Conservation (phyloP, 2,113 vertebrate genomes). For the Ctenomys sociabilis region DNA sequence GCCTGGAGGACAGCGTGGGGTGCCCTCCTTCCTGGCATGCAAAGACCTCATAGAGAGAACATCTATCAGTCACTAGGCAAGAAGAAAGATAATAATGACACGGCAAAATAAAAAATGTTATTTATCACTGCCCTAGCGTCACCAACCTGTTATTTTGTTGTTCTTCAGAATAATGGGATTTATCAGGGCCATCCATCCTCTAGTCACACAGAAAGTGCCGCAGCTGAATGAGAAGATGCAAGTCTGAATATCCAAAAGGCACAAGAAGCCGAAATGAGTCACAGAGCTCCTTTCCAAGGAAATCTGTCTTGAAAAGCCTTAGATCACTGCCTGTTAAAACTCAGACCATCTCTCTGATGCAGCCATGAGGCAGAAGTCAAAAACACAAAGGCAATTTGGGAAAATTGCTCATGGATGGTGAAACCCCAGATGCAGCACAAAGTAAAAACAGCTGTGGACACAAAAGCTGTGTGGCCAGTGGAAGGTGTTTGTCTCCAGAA, state of each 20-base stretch:
- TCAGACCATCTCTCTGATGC: too few relatives aligned
- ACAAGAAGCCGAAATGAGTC: constrained; percentile 33
- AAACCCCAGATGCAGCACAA: constrained; percentile 54
- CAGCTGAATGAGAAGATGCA: not conserved
- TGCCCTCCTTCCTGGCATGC: fast-evolving
- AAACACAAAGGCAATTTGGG: constrained; percentile 46
- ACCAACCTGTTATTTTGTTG: constrained; percentile 82
- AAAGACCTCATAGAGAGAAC: constrained; percentile 44
- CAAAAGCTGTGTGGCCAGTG: not conserved
- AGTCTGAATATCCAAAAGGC: constrained; percentile 29
- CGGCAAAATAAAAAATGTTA: constrained; percentile 74
- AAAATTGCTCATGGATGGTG: constrained; percentile 49
- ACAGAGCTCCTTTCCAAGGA: not conserved
- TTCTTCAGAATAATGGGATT: constrained; percentile 80
- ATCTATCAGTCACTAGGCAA: constrained; percentile 46
- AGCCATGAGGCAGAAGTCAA: not conserved
- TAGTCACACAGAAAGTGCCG: constrained; percentile 5
- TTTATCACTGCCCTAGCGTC: constrained; percentile 76
- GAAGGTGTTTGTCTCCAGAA: constrained; percentile 14
- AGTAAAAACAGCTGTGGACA: constrained; percentile 62
- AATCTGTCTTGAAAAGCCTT: not conserved
- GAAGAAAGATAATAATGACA: constrained; percentile 59
- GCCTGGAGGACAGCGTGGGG: fast-evolving
- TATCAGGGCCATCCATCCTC: constrained; percentile 78
- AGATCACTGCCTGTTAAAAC: not conserved